A percentile compares a stretch with the other conserved stretches of the same genome.
These are phyloP conservation scores for Ivindomyrus marchei DNA, from an alignment of 2,113 vertebrate species.

Conservation along the genomic window DNA sequence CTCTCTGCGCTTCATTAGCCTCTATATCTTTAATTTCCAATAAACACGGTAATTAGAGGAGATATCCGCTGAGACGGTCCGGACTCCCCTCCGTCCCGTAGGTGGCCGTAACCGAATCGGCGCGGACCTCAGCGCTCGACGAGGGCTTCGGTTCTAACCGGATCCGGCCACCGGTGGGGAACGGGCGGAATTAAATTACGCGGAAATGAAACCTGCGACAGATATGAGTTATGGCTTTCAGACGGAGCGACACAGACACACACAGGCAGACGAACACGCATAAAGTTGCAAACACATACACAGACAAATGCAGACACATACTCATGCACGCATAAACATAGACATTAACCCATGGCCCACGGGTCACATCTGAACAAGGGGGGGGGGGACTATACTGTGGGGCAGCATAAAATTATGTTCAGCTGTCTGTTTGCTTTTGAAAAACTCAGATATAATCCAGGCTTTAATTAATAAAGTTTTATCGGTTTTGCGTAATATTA, in stretches of 20 bases:
- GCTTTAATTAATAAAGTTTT: background rate
- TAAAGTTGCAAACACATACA: background rate
- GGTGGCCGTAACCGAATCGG: constrained; percentile 64
- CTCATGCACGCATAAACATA: background rate
- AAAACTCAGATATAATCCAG: background rate
- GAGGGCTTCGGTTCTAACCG: constrained; percentile 15
- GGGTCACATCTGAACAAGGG: background rate
- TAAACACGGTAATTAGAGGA: constrained; percentile 67
- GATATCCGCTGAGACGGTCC: constrained; percentile 59
- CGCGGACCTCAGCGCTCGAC: background rate
- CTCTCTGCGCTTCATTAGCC: constrained; percentile 66
- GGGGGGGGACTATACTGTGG: no score
- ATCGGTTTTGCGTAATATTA: background rate
- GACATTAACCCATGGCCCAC: background rate
- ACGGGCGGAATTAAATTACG: constrained; percentile 22
- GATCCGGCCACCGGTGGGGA: constrained; percentile 10
- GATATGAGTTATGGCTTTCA: constrained; percentile 21
- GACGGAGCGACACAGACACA: background rate
- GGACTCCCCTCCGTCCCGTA: constrained; percentile 54
- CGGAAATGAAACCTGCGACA: constrained; percentile 25
- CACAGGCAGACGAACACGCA: background rate
- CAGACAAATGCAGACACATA: background rate
- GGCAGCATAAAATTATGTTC: background rate
- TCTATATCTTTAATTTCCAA: constrained; percentile 74
- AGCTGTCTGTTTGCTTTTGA: no score